Conservation (phyloP, 2,888 invertebrate species). For the Notodonta dromedarius region DNA sequence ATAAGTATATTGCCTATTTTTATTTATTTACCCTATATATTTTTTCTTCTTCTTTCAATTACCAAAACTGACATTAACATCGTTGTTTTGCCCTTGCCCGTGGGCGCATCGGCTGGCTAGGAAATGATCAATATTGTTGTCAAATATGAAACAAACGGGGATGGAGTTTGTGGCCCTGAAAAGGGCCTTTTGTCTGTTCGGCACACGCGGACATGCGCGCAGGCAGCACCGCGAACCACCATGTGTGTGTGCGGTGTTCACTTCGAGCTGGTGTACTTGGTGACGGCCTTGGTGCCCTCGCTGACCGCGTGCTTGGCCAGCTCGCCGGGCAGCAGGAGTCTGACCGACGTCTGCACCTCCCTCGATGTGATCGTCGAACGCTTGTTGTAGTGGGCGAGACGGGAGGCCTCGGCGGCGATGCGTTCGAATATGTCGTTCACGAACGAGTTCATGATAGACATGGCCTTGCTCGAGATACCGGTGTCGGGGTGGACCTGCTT, state of each 20-base stretch:
- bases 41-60: too few species aligned
- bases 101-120: too few species aligned
- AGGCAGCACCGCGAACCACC: not conserved
- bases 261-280: slow-evolving; percentile 10
- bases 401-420: slow-evolving; percentile 37
- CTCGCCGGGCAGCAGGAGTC: slow-evolving; percentile 87
- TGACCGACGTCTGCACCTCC: slow-evolving; percentile 88
- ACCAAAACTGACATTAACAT: too few species aligned
- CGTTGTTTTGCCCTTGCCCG: too few species aligned
- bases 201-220: too few species aligned
- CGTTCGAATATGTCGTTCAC: slow-evolving; percentile 88
- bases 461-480: slow-evolving; percentile 77
- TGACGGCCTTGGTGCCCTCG: too few species aligned
- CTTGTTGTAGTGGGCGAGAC: slow-evolving; percentile 74
- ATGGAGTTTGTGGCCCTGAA: slow-evolving; percentile 32
- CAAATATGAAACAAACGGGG: slow-evolving; percentile 4
- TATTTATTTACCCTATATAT: too few species aligned
- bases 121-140: not conserved
- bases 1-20: too few species aligned
- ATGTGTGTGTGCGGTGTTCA: slow-evolving; percentile 14
- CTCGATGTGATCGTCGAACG: slow-evolving; percentile 81
- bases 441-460: slow-evolving; percentile 88
- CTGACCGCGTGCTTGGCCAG: slow-evolving; percentile 76
- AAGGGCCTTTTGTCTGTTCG: slow-evolving; percentile 27
- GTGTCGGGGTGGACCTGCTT: slow-evolving; percentile 88